Base-by-base conservation (phyloP, 2,113 vertebrate species). In the Acrocephalus arundinaceus region DNA sequence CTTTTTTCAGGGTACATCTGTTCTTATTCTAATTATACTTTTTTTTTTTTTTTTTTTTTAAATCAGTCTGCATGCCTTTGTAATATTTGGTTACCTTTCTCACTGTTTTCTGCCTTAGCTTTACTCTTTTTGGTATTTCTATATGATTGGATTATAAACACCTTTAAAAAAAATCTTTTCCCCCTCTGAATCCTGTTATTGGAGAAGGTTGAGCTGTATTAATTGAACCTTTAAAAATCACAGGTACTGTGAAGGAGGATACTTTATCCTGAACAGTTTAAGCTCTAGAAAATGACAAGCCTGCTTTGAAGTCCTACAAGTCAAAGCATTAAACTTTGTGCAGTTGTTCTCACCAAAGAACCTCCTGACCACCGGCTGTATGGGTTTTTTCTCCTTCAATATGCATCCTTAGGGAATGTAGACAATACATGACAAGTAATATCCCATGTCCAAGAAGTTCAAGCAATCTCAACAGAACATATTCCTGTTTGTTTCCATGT, bases 381-480 rank as follows among this genome's bases (percentile, higher is more conserved):
- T 7, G 6, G 3, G 1, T 0, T 0, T 6, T 51, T 48, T 17
- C 4, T 30, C 24, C 17, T 68, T 49, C 37, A 83, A 21, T 48
- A 76, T 45, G 24, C 35, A 33, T 18, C 57, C 68, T 61, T 54
- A 73, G 52, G 28, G n/a, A 81, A 68, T 7, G 14, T 13, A 78
- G 39, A n/a, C 58, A 79, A 39, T 39, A 57, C 12, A 24, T 27
- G 66, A 24, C 7, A 73, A 49, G 6, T 31, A 43, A 25, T 35
- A 63, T 7, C 15, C 4, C 27, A 5, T 31, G 31, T 31, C 62
- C 45, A 86, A 63, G 16, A 25, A 72, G 12, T 52, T 77, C 24
- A 49, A 73, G 27, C 7, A 72, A 19, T 24, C 41, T 65, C 63
- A 65, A 43, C 15, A 78, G 54, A 89, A 75, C 21, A 4, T 6